A percentile compares a stretch with the other conserved stretches of the same genome.
Conservation (phyloP, 2,888 invertebrate species). For the Ptilodon capucinus region DNA sequence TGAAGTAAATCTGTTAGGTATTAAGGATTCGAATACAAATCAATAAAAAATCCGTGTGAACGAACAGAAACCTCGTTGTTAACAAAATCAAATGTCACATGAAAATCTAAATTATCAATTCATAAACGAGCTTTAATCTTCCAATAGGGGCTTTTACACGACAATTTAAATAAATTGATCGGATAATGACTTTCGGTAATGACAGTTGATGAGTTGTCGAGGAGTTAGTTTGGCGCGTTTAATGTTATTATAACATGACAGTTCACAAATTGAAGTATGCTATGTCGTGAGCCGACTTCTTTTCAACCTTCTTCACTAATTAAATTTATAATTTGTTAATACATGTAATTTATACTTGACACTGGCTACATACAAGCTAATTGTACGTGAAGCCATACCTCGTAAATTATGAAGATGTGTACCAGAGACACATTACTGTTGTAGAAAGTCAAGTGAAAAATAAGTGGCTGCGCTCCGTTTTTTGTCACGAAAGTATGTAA, state of each 20-base stretch:
- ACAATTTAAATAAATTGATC: constrained; percentile 39
- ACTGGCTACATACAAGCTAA: too few relatives aligned
- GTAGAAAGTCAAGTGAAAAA: neutral
- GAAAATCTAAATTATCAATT: constrained; percentile 11
- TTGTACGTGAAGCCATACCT: too few relatives aligned
- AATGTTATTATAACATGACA: constrained; percentile 16
- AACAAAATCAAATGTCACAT: constrained; percentile 5
- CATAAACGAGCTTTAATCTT: constrained; percentile 24
- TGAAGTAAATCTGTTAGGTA: too few relatives aligned
- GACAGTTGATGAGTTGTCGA: constrained; percentile 29
- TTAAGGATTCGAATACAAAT: too few relatives aligned
- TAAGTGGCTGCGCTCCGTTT: too few relatives aligned
- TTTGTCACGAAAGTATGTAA: too few relatives aligned
- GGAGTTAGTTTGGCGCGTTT: constrained; percentile 11
- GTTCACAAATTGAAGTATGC: neutral
- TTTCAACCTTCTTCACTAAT: too few relatives aligned
- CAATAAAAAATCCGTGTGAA: neutral
- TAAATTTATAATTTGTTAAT: too few relatives aligned
- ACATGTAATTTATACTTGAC: too few relatives aligned
- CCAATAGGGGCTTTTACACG: constrained; percentile 23
- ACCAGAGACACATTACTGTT: neutral
- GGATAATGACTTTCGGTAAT: constrained; percentile 31
- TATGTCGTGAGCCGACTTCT: too few relatives aligned
- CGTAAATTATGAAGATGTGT: too few relatives aligned
- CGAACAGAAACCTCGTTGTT: neutral